These are phyloP conservation scores for Talpa occidentalis DNA, from an alignment of 2,113 vertebrate species.

Conservation along the genomic window DNA sequence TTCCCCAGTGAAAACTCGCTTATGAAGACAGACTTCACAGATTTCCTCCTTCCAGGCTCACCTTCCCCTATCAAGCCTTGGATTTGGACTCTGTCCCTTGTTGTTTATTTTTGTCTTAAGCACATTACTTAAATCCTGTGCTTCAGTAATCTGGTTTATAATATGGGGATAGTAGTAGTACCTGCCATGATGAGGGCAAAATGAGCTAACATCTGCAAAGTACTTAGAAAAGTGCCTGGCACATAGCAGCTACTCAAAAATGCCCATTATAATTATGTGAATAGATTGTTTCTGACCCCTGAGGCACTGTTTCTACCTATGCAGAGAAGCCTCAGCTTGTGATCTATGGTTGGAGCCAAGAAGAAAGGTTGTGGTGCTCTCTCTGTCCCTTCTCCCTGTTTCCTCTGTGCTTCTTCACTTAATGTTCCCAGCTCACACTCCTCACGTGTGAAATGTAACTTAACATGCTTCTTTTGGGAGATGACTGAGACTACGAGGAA, in stretches of 20 bases:
- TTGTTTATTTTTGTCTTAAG: background rate
- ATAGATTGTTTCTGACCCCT: background rate
- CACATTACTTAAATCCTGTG: background rate
- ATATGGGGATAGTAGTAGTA: background rate
- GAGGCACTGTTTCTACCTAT: too few species aligned
- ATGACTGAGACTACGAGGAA: background rate
- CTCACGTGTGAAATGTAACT: background rate
- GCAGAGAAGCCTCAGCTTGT: background rate
- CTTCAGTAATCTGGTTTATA: background rate
- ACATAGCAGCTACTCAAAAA: background rate
- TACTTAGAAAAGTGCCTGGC: background rate
- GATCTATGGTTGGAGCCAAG: background rate
- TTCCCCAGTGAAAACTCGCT: background rate
- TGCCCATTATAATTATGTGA: background rate
- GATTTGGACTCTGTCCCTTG: background rate
- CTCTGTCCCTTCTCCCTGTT: background rate
- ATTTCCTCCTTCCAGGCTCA: background rate
- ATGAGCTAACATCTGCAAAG: background rate
- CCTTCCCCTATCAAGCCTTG: background rate
- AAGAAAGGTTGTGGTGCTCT: accelerated
- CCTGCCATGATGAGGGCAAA: background rate
- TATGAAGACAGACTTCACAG: background rate
- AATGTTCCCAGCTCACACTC: background rate
- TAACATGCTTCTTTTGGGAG: background rate
- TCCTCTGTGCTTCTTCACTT: background rate